Base-by-base conservation (phyloP, 2,888 invertebrate species). In the Empis livida region DNA sequence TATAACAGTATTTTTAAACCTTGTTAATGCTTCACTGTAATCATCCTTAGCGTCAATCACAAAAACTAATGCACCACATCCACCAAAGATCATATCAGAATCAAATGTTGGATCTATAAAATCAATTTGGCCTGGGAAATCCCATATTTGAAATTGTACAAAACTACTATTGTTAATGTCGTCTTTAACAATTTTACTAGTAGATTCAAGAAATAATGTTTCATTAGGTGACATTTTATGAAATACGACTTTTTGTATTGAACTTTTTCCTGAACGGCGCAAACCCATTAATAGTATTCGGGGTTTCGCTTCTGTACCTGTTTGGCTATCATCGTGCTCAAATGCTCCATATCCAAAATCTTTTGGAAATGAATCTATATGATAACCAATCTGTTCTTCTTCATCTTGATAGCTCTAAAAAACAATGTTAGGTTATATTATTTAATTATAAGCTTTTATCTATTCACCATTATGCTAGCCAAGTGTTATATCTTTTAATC, bases 201-300 rank as follows among this genome's bases (percentile, higher is more conserved):
- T 99, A 54, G 95, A 95, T 69, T 99, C 99, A 54, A 99, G 73
- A 66, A 99, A 99, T 46, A 99, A 73, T 1, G 99, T 99, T 73
- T 99, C 99, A 72, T 97, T 99, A 2, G 99, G 99, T 3, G 97
- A 95, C 93, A 99, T 99, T 74, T 99, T 99, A 69, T 99, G 97
- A 67, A 99, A 99, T n/a, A 99, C 99, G 5, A 99, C 99, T 76
- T 99, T 97, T 66, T 96, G 94, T 62, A 99, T 99, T 1, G 97
- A 99, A 45, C 97, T 96, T 70, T 99, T 99, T 43, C 99, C 99
- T 61, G 96, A 96, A 67, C 97, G 84, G 65, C 94, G 76, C 14
- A 95, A 74, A 4, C 96, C 96, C 95, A 96, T 95, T 20, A 96
- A 72, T 32, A 96, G 73, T 61, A 96, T 96, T 27, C 41, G 20